Percentiles rank a stretch among this genome's conserved stretches.
Conservation (phyloP, 2,113 vertebrate genomes). For the Hoplias malabaricus region DNA sequence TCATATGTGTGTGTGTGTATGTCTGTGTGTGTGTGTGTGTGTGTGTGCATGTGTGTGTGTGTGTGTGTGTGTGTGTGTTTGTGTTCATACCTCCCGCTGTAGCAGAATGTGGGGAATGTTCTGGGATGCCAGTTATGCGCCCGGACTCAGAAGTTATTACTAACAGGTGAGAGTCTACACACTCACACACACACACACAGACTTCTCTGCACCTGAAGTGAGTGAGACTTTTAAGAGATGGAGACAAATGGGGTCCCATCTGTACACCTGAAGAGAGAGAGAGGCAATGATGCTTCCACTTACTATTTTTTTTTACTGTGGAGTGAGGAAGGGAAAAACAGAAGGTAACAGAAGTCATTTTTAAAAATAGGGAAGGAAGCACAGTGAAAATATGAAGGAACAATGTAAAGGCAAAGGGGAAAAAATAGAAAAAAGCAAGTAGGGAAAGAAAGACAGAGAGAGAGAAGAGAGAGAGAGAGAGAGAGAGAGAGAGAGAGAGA, state of each 20-base stretch:
- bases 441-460: not conserved
- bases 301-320: too few relatives aligned
- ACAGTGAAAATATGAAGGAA: too few relatives aligned
- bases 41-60: conserved; percentile 19
- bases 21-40: conserved; percentile 40
- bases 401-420: too few relatives aligned
- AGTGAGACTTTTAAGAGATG: conserved; percentile 54
- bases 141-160: conserved; percentile 69
- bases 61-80: conserved; percentile 31
- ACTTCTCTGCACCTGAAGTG: conserved; percentile 67
- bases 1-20: conserved; percentile 38
- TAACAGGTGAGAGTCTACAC: conserved; percentile 75
- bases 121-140: conserved; percentile 71
- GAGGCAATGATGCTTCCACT: too few relatives aligned
- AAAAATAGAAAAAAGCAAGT: not conserved
- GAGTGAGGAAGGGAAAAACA: too few relatives aligned
- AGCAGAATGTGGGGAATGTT: conserved; percentile 78
- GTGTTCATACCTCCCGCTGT: conserved; percentile 68
- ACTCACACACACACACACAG: conserved; percentile 37
- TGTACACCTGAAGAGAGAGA: conserved; percentile 68
- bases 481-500: not conserved
- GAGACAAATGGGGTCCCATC: conserved; percentile 47
- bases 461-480: not conserved
- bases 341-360: too few relatives aligned
- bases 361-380: too few relatives aligned